These are phyloP conservation scores for Tapera naevia DNA, from an alignment of 2,797 vertebrate genomes.

Conservation along the genomic window DNA sequence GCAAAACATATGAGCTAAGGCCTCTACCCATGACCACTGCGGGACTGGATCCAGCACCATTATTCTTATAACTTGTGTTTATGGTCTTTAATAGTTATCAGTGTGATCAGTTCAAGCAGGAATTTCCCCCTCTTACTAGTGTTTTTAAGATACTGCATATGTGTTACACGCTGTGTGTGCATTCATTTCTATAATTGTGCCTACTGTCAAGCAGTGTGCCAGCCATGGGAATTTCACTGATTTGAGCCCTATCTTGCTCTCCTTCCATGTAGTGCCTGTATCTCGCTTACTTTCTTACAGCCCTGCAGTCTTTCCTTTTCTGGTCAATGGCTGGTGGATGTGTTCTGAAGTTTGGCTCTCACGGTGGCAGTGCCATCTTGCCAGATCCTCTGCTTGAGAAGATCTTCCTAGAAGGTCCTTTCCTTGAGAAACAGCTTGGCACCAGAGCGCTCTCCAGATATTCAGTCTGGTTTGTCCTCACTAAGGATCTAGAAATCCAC, in stretches of 20 bases:
- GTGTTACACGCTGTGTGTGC: background rate
- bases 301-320: background rate
- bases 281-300: background rate
- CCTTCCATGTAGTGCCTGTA: background rate
- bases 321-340: background rate
- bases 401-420: background rate
- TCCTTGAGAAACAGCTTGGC: background rate
- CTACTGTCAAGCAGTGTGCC: background rate
- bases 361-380: background rate
- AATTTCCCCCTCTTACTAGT: background rate
- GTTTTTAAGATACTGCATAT: background rate
- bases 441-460: background rate
- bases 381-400: background rate
- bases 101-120: background rate
- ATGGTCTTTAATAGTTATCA: background rate
- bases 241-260: background rate
- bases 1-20: background rate
- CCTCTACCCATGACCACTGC: background rate
- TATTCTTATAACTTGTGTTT: background rate
- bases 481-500: background rate
- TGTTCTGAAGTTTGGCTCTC: background rate
- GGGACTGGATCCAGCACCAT: background rate
- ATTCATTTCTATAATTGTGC: background rate
- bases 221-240: rapidly evolving
- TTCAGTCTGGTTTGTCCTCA: background rate